Conservation (phyloP, 2,797 vertebrate species). For the Amniataba percoides region DNA sequence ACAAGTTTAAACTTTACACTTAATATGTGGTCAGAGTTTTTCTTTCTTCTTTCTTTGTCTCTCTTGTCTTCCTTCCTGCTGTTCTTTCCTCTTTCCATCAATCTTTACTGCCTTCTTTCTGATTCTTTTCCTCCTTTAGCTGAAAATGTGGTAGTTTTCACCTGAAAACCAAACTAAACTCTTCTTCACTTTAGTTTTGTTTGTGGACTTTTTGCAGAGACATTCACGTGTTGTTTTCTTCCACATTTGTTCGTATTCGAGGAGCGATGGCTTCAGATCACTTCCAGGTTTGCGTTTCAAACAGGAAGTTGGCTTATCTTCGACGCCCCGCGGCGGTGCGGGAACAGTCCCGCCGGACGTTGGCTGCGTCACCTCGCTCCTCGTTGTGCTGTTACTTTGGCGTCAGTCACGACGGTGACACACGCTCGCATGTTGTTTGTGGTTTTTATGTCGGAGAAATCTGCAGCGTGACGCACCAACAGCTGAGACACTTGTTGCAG, state of each 20-base stretch:
- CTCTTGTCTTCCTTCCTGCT: background rate
- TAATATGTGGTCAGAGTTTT: too few species aligned
- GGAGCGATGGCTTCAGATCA: background rate
- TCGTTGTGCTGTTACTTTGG: background rate
- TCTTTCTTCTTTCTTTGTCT: too few species aligned
- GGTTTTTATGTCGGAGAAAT: slow-evolving; percentile 16
- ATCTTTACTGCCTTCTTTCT: background rate
- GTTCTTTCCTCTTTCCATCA: too few species aligned
- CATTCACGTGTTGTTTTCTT: background rate
- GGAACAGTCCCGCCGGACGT: background rate
- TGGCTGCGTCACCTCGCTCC: background rate
- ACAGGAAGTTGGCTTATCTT: background rate
- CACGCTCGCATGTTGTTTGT: background rate
- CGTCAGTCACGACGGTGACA: slow-evolving; percentile 27
- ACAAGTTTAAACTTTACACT: too few species aligned
- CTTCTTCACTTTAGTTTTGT: background rate
- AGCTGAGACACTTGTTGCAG: slow-evolving; percentile 15
- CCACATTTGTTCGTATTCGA: background rate
- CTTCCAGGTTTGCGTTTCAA: background rate
- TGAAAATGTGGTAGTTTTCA: background rate
- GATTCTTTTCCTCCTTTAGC: background rate
- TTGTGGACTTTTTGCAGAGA: background rate
- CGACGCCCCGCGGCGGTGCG: slow-evolving; percentile 1
- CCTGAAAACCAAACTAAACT: background rate
- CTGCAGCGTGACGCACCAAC: slow-evolving; percentile 35